These are phyloP conservation scores for Lepus timidus DNA, from an alignment of 2,113 vertebrate genomes.

Conservation along the genomic window DNA sequence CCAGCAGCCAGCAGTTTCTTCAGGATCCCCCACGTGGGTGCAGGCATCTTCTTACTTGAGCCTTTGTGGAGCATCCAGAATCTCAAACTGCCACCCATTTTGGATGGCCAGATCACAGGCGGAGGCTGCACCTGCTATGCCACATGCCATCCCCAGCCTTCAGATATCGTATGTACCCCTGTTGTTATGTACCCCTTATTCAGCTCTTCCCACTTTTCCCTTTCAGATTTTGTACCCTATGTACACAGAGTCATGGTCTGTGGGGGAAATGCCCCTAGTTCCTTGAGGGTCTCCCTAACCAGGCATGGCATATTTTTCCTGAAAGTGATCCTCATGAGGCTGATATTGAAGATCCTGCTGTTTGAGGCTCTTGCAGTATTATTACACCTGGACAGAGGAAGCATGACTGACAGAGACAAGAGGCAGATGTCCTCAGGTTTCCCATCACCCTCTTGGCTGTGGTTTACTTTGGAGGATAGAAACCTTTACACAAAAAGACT, in stretches of 20 bases:
- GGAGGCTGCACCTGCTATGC: too few species aligned
- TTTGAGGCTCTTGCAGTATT: neutral
- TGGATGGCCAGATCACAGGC: too few species aligned
- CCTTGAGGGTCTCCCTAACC: accelerated
- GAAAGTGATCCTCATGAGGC: neutral
- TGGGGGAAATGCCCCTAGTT: too few species aligned
- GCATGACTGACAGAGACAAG: neutral
- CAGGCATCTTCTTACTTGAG: too few species aligned
- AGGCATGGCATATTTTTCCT: neutral
- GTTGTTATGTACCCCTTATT: too few species aligned
- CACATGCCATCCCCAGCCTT: too few species aligned
- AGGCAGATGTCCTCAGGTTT: accelerated
- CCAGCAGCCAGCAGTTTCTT: too few species aligned
- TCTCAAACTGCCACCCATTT: too few species aligned
- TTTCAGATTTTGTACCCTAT: neutral
- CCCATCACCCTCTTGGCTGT: too few species aligned
- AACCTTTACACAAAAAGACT: neutral
- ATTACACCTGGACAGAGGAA: neutral
- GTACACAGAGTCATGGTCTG: neutral
- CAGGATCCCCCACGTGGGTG: too few species aligned
- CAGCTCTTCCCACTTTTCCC: neutral
- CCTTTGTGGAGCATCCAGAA: too few species aligned
- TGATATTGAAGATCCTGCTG: neutral
- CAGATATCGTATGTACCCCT: too few species aligned
- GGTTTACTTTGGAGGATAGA: neutral